These are phyloP conservation scores for Aethes cnicana DNA, from an alignment of 2,888 invertebrate genomes.

Conservation along the genomic window DNA sequence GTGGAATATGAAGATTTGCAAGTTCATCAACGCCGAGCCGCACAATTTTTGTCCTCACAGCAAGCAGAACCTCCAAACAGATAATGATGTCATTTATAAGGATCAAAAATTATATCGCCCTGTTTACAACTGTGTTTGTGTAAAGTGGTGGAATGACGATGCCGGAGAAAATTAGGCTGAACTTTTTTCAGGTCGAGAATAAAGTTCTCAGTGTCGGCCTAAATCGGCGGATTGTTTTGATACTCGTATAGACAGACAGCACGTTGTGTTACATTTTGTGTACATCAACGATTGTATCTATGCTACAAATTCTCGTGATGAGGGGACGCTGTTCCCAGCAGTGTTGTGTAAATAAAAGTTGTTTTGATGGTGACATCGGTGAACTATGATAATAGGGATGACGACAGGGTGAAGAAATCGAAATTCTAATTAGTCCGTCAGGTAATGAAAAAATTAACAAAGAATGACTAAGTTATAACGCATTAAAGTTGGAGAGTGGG, in stretches of 20 bases:
- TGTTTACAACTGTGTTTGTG: constrained; percentile 26
- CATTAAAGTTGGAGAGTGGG: too few species aligned
- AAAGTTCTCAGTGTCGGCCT: neutral
- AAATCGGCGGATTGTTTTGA: neutral
- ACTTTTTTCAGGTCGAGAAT: constrained; percentile 9
- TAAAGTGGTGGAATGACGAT: constrained; percentile 1
- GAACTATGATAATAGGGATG: too few species aligned
- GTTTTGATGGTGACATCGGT: too few species aligned
- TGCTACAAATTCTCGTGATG: too few species aligned
- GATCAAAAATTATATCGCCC: constrained; percentile 31
- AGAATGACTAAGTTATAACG: too few species aligned
- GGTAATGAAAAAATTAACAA: too few species aligned
- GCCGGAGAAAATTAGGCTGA: constrained; percentile 8
- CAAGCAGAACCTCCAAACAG: constrained; percentile 29
- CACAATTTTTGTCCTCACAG: constrained; percentile 35
- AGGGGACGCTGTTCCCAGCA: too few species aligned
- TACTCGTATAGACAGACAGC: neutral
- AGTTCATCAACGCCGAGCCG: constrained; percentile 36
- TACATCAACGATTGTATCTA: too few species aligned
- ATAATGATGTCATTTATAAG: constrained; percentile 39
- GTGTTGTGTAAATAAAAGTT: too few species aligned
- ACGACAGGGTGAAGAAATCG: too few species aligned
- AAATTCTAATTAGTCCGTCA: too few species aligned
- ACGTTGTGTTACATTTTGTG: too few species aligned
- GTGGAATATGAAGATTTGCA: constrained; percentile 38